A percentile compares a stretch with the other conserved stretches of the same genome.
Conservation (phyloP, 2,113 vertebrate genomes). For the Mystacornis crossleyi region DNA sequence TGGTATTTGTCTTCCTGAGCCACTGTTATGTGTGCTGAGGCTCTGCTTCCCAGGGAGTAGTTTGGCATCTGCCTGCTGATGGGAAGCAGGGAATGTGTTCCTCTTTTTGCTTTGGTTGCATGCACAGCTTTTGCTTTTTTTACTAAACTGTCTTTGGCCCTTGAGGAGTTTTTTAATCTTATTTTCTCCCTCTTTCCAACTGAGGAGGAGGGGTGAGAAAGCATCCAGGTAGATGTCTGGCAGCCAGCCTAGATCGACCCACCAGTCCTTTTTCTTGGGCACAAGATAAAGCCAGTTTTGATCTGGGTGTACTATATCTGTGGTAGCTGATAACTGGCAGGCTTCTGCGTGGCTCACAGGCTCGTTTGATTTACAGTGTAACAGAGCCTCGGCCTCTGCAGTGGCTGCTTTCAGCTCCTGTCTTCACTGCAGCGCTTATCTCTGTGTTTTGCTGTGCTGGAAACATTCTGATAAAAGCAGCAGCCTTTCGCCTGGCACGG, state of each 20-base stretch:
- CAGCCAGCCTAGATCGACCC: not conserved
- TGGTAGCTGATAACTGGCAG: not conserved
- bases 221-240: not conserved
- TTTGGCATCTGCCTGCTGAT: not conserved
- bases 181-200: not conserved
- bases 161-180: not conserved
- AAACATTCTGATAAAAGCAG: conserved; percentile 26
- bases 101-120: not conserved
- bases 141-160: not conserved
- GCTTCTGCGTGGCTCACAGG: accelerated
- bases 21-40: accelerated
- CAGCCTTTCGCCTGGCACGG: accelerated
- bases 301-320: not conserved
- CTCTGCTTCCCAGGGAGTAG: not conserved
- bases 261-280: not conserved
- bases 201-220: not conserved
- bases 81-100: not conserved
- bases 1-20: not conserved
- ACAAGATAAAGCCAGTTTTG: not conserved
- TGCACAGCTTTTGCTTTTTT: not conserved
- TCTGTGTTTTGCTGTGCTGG: not conserved
- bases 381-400: not conserved
- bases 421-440: not conserved
- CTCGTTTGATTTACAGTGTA: not conserved
- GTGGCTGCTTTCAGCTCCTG: not conserved